phyloP scores from a whole-genome alignment of 1,140 invertebrate species.

The Hyles euphorbiae region DNA sequence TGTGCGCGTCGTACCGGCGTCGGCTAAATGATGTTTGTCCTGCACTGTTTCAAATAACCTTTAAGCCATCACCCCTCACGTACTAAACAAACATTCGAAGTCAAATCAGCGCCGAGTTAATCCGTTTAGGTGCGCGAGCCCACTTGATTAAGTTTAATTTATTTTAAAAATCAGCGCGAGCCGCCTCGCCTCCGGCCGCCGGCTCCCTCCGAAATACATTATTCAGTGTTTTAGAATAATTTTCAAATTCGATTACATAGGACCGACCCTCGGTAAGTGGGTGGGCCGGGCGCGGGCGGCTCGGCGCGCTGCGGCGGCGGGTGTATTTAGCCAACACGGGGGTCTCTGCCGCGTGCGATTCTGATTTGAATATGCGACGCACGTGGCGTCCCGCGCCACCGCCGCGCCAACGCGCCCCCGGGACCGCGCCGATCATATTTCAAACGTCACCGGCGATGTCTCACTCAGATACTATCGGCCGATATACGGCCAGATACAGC shows the following conservation, averaged over 20 bases:
- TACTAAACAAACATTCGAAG: slow-evolving; percentile 60
- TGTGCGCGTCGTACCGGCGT: too few relatives aligned
- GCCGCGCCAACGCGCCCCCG: slow-evolving; percentile 35
- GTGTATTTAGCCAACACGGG: slow-evolving; percentile 74
- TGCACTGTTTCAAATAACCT: slow-evolving; percentile 59
- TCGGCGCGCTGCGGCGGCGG: slow-evolving; percentile 31
- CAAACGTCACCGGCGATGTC: slow-evolving; percentile 74
- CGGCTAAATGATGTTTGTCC: slow-evolving; percentile 28
- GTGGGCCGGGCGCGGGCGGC: slow-evolving; percentile 54
- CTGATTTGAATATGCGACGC: slow-evolving; percentile 72
- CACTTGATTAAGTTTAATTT: slow-evolving; percentile 75
- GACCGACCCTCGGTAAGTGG: slow-evolving; percentile 71
- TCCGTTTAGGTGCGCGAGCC: slow-evolving; percentile 73
- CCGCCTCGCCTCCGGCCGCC: slow-evolving; percentile 56
- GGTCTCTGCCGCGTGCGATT: slow-evolving; percentile 66
- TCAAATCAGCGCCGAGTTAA: slow-evolving; percentile 72
- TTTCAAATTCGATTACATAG: slow-evolving; percentile 76
- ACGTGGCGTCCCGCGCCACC: slow-evolving; percentile 61
- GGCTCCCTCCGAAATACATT: slow-evolving; percentile 70
- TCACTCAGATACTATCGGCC: slow-evolving; percentile 73
- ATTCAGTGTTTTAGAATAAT: slow-evolving; percentile 76
- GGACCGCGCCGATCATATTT: slow-evolving; percentile 72
- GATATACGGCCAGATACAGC: slow-evolving; percentile 67
- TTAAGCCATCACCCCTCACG: slow-evolving; percentile 56
- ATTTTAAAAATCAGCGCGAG: slow-evolving; percentile 71